A percentile compares a stretch with the other conserved stretches of the same genome.
Conservation (phyloP, 2,888 invertebrate species). For the Idaea biselata region DNA sequence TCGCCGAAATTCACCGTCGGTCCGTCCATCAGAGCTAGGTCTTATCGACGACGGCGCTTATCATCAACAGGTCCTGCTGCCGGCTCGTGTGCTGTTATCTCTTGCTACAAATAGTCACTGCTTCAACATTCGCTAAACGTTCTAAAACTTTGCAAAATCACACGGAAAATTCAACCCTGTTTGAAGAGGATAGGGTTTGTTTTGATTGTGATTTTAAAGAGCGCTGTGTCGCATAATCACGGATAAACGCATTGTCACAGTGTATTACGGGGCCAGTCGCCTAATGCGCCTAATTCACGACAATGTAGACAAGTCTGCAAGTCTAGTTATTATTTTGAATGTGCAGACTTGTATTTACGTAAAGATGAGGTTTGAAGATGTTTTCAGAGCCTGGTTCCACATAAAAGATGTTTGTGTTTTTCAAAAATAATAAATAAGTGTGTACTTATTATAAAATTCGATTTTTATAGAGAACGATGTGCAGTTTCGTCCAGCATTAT, state of each 20-base stretch:
- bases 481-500: too few species aligned
- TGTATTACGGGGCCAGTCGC: constrained; percentile 67
- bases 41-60: constrained; percentile 78
- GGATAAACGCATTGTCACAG: constrained; percentile 73
- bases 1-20: constrained; percentile 73
- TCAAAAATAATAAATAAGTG: too few species aligned
- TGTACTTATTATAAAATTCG: too few species aligned
- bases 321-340: constrained; percentile 55
- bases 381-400: too few species aligned
- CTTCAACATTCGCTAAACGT: constrained; percentile 36
- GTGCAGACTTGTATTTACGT: constrained; percentile 20
- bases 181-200: constrained; percentile 21
- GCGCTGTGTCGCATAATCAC: constrained; percentile 56
- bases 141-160: constrained; percentile 31
- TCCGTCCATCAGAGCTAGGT: constrained; percentile 70
- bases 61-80: constrained; percentile 77
- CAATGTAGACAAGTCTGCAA: constrained; percentile 64
- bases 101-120: constrained; percentile 74
- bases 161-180: constrained; percentile 32
- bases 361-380: constrained; percentile 17
- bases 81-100: constrained; percentile 77
- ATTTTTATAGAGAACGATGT: too few species aligned
- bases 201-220: constrained; percentile 17
- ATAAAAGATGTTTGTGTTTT: too few species aligned
- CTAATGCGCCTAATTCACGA: constrained; percentile 77